Base-by-base conservation (phyloP, 2,113 vertebrate genomes). In the Hippocampus mohnikei region DNA sequence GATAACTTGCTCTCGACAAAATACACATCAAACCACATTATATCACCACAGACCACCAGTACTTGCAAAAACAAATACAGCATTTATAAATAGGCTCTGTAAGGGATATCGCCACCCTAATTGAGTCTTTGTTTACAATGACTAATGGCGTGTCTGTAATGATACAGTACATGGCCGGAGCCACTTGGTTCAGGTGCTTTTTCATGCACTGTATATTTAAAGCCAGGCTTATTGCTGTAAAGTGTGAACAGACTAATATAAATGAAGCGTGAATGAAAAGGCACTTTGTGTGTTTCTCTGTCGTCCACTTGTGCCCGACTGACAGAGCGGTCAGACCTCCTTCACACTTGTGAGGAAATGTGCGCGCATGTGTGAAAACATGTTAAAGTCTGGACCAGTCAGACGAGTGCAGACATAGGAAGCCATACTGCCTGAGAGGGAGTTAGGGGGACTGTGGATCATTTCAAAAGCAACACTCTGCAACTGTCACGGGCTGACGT, bases 401-500 rank as follows among this genome's bases (percentile, higher is more conserved):
- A 66, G 48, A 83, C 41, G 76, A 74, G 77, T 63, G 73, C 59
- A 84, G 70, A 83, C 66, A 68, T 11, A 79, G 72, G 75, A 78
- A 83, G 79, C 69, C 37, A 70, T 73, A 40, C 37, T 64, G 77
- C 73, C 62, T 72, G 59, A 50, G 41, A 29, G 71, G 65, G 69
- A 67, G 44, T 16, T 70, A 23, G 13, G 74, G 68, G 60, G 29
- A 40, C n/a, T 23, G n/a, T 25, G 41, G 12, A 25, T 81, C 84
- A 84, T 77, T 79, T 80, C 83, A 83, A 69, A 80, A 76, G 77
- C 73, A 71, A 75, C 71, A 65, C 81, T 80, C 73, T 82, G 82
- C 78, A 85, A 86, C 81, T 6, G 67, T 87, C 86, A 44, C 83
- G 72, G 58, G 78, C 77, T 81, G 82, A 81, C 76, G 78, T 78